A percentile compares a stretch with the other conserved stretches of the same genome.
phyloP scores from a whole-genome alignment of 2,797 vertebrate genomes.

The Spinus olivaceus region DNA sequence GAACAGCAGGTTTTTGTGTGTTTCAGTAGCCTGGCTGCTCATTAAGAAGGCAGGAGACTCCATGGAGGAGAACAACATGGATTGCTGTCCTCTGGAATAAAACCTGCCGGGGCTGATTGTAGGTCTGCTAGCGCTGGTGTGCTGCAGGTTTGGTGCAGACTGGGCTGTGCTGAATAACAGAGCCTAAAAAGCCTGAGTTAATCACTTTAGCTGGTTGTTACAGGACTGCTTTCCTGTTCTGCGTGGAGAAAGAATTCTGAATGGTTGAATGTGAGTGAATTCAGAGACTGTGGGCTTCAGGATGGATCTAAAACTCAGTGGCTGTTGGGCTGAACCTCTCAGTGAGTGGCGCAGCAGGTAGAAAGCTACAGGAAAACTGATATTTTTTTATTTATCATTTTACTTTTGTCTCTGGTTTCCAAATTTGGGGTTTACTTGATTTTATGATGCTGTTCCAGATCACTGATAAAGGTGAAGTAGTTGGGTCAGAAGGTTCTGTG shows the following conservation, averaged over 20 bases:
- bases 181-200: background rate
- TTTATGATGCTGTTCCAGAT: background rate
- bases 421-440: background rate
- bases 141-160: background rate
- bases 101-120: background rate
- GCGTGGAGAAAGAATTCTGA: rapidly evolving
- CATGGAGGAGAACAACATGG: background rate
- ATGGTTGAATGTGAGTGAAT: background rate
- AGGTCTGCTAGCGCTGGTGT: background rate
- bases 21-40: conserved; percentile 32
- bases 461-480: background rate
- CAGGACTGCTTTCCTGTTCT: background rate
- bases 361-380: background rate
- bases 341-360: background rate
- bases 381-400: background rate
- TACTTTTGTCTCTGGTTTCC: background rate
- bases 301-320: background rate
- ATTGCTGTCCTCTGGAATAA: conserved; percentile 24
- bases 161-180: background rate
- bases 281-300: background rate
- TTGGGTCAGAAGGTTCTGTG: background rate
- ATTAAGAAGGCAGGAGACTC: conserved; percentile 36
- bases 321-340: background rate
- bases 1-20: conserved; percentile 38
- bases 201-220: background rate